Evolutionary conservation across 2,888 invertebrate species (phyloP).

Genomic region (Drosophila ustulata): DNA sequence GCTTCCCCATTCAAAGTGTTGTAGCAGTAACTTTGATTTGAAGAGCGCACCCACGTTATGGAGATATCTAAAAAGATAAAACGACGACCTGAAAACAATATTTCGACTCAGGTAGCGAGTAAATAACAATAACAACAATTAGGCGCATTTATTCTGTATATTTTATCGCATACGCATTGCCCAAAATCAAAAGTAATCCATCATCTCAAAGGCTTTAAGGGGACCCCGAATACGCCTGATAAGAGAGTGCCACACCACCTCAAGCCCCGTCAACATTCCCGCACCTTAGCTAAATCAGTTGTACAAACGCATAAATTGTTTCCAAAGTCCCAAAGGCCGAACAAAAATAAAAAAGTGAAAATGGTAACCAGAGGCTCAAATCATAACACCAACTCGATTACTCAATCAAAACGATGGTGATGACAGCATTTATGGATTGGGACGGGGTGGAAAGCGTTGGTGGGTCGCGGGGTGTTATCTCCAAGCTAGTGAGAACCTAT

Average conservation of each 20-base stretch:
- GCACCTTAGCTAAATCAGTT: constrained; percentile 27
- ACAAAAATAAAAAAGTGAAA: constrained; percentile 19
- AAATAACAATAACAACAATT: constrained; percentile 66
- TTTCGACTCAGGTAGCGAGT: constrained; percentile 44
- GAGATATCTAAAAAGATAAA: constrained; percentile 53
- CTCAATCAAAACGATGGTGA: constrained; percentile 69
- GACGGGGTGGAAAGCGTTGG: constrained; percentile 4
- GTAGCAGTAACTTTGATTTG: not conserved
- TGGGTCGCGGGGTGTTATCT: constrained; percentile 12
- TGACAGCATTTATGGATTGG: constrained; percentile 25
- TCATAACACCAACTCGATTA: constrained; percentile 71
- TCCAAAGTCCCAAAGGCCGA: constrained; percentile 47
- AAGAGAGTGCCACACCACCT: constrained; percentile 36
- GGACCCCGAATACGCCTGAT: constrained; percentile 69
- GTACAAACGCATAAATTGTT: constrained; percentile 76
- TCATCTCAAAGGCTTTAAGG: constrained; percentile 75
- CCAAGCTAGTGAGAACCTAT: constrained; percentile 45
- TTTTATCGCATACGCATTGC: constrained; percentile 72
- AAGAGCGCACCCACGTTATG: not conserved
- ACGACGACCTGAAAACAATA: constrained; percentile 54
- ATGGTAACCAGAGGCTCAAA: constrained; percentile 46
- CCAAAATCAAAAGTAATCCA: constrained; percentile 79
- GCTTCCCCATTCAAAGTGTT: not conserved
- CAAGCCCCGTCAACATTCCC: too few species aligned
- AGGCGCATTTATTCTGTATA: constrained; percentile 64